Evolutionary conservation across 2,113 vertebrate genomes (phyloP).

Genomic region (Neopipo cinnamomea): DNA sequence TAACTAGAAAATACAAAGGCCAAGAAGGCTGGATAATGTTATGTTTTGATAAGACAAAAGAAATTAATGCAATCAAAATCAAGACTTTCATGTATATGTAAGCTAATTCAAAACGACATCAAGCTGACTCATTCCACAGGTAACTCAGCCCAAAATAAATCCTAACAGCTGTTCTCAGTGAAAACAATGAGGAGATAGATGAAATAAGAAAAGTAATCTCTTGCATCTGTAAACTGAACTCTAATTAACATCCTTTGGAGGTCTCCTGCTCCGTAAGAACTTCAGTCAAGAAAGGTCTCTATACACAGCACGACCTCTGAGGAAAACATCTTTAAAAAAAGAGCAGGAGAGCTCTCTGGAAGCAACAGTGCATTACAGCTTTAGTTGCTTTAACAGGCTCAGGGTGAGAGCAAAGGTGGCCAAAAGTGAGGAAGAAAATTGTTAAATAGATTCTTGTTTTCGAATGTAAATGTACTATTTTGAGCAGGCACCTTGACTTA

Average conservation of each 20-base stretch:
- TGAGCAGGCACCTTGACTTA: neutral
- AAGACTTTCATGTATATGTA: neutral
- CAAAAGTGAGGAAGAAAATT: neutral
- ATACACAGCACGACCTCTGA: constrained; percentile 18
- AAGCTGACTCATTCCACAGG: constrained; percentile 45
- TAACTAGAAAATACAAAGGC: neutral
- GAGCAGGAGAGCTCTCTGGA: neutral
- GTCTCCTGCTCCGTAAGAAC: constrained; percentile 58
- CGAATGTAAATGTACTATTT: neutral
- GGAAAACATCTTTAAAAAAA: constrained; percentile 29
- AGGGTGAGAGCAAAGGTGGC: neutral
- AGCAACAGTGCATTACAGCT: neutral
- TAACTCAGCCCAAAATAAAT: constrained; percentile 35
- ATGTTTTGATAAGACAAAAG: constrained; percentile 29
- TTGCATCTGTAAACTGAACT: constrained; percentile 50
- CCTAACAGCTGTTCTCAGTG: constrained; percentile 22
- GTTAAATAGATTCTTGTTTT: neutral
- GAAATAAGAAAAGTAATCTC: constrained; percentile 44
- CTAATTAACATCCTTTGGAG: constrained; percentile 56
- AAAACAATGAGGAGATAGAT: constrained; percentile 44
- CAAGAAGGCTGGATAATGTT: neutral
- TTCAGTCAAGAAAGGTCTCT: constrained; percentile 33
- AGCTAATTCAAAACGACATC: neutral
- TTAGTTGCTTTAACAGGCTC: neutral
- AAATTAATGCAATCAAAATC: constrained; percentile 5